Base-by-base conservation (phyloP, 2,797 vertebrate species). In the Lutjanus argentimaculatus region DNA sequence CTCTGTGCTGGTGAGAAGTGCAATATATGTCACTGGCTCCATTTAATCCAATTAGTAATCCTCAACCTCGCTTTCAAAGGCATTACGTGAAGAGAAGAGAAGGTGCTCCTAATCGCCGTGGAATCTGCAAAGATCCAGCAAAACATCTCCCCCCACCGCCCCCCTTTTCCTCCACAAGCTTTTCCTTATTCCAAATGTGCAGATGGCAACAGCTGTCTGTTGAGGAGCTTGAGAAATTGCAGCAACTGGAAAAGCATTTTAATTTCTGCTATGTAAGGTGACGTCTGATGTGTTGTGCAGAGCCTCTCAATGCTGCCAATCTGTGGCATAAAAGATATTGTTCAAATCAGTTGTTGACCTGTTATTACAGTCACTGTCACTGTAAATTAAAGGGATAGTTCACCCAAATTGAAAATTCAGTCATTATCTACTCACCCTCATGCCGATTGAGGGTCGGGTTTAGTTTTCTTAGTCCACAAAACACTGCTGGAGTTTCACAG, bases 151-250 rank as follows among this genome's bases (percentile, higher is more conserved):
- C 43, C 64, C 46, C n/a, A n/a, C 62, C 75, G 48, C 64, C 45
- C 58, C 74, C 59, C n/a, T 69, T 36, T 49, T 81, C 59, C 52
- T 45, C 57, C 58, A 12, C 48, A 40, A 77, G 58, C 62, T 69
- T 80, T 82, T 58, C 48, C 63, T 85, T 75, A 48, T 69, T 82
- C 2, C 40, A 56, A 13, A 85, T 63, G 36, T 84, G 74, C 95
- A 96, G 94, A 96, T 96, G 96, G 88, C 79, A 81, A 64, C 96
- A 97, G 96, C 95, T 96, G 96, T 90, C 90, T 9, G 56, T 4
- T 74, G 22, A 88, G 30, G 85, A 80, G 87, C 89, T 93, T 93
- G 95, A 94, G 94, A 94, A 94, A 88, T 72, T 79, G 67, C 86
- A 86, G 89, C 89, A 91, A 89, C 90, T 87, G 90, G 86, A 86